Conservation (phyloP, 2,797 vertebrate species). For the Rhinella marina region DNA sequence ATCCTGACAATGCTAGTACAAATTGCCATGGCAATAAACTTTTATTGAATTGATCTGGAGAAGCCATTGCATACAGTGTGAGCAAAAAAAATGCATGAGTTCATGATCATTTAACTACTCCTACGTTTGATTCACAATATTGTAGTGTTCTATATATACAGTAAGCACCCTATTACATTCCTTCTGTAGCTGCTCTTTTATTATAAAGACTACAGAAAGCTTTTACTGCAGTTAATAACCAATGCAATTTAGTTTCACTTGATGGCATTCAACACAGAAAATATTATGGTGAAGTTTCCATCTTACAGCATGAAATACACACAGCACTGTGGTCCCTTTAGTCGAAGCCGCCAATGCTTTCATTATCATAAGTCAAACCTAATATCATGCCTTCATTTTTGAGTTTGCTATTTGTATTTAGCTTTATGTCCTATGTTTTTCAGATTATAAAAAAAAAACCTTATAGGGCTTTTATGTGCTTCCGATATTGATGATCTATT, state of each 20-base stretch:
- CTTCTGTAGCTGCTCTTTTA: constrained; percentile 15
- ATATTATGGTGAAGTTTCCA: constrained; percentile 21
- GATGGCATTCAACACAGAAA: constrained; percentile 11
- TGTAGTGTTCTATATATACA: constrained; percentile 15
- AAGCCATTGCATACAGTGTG: constrained; percentile 35
- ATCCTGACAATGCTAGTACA: constrained; percentile 48
- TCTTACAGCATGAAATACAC: constrained; percentile 10
- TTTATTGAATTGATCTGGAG: constrained; percentile 50
- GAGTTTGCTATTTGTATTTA: constrained; percentile 2
- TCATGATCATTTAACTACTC: constrained; percentile 35
- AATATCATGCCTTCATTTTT: background rate
- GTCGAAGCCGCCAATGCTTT: constrained; percentile 1
- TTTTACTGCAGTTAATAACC: constrained; percentile 32
- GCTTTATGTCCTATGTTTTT: background rate
- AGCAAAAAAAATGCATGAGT: constrained; percentile 3
- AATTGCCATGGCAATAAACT: constrained; percentile 46
- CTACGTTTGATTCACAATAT: constrained; percentile 17
- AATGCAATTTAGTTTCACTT: constrained; percentile 27
- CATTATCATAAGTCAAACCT: background rate
- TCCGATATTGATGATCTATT: too few relatives aligned
- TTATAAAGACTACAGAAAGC: constrained; percentile 20
- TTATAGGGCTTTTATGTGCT: background rate
- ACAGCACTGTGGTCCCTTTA: constrained; percentile 13
- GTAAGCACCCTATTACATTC: constrained; percentile 36
- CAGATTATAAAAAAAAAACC: background rate